Percentiles rank a stretch among this genome's conserved stretches.
Evolutionary conservation across 2,113 vertebrate species (phyloP).

Genomic region (Ardeotis arabs): DNA sequence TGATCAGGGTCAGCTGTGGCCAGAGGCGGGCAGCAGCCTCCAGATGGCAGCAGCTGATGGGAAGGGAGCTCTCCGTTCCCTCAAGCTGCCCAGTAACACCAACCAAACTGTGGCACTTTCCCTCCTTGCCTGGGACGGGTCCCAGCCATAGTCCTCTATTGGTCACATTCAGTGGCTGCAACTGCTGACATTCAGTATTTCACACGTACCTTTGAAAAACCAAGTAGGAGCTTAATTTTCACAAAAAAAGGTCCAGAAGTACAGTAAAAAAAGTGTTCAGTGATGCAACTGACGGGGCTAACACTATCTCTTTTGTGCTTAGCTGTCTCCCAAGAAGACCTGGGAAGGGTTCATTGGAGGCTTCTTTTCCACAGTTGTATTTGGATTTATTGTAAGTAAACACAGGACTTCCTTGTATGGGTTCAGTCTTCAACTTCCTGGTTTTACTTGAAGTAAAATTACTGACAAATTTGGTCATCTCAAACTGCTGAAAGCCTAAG

Average conservation of each 20-base stretch:
- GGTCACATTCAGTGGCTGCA: not conserved
- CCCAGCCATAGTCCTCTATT: not conserved
- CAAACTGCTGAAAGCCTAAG: not conserved
- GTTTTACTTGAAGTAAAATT: not conserved
- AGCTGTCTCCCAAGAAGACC: slow-evolving; percentile 98
- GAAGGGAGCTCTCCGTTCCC: not conserved
- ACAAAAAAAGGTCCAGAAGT: not conserved
- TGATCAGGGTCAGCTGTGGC: not conserved
- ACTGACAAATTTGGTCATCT: not conserved
- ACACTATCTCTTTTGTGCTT: not conserved
- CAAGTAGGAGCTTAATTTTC: not conserved
- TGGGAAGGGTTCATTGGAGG: slow-evolving; percentile 99
- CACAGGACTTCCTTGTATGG: not conserved
- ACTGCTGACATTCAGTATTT: not conserved
- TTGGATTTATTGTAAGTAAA: slow-evolving; percentile 93
- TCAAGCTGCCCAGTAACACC: not conserved
- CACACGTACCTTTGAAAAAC: not conserved
- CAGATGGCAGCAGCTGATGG: not conserved
- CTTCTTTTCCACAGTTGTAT: slow-evolving; percentile 93
- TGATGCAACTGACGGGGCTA: not conserved
- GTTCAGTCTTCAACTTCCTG: not conserved
- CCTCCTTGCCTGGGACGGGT: not conserved
- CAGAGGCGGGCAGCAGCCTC: not conserved
- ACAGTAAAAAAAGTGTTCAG: not conserved
- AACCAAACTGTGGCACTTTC: not conserved